These are phyloP conservation scores for Forbesichthys agassizii DNA, from an alignment of 2,113 vertebrate species.

Conservation along the genomic window DNA sequence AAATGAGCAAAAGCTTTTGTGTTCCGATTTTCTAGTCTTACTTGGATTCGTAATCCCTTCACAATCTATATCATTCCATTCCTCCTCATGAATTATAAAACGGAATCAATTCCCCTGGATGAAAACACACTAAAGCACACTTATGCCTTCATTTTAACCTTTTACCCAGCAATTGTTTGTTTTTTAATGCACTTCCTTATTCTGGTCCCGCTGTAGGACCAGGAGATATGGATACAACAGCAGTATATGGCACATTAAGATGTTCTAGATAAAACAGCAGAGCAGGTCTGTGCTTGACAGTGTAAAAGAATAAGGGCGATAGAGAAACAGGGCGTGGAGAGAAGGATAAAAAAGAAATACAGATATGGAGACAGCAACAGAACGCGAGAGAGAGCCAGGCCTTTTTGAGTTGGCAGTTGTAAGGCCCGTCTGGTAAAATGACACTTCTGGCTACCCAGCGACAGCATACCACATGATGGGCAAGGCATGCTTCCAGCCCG, in stretches of 20 bases:
- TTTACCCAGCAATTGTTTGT: slow-evolving; percentile 30
- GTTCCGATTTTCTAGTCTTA: slow-evolving; percentile 69
- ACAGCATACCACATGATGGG: slow-evolving; percentile 60
- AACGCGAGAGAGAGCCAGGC: slow-evolving; percentile 15
- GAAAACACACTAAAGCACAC: slow-evolving; percentile 62
- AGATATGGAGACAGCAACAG: slow-evolving; percentile 28
- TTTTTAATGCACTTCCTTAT: slow-evolving; percentile 2
- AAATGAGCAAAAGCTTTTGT: slow-evolving; percentile 66
- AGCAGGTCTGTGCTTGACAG: neutral
- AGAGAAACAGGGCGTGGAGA: neutral
- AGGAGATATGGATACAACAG: slow-evolving; percentile 26
- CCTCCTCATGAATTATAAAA: slow-evolving; percentile 69
- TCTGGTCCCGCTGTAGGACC: neutral
- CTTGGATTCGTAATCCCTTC: slow-evolving; percentile 63
- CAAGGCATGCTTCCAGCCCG: slow-evolving; percentile 56
- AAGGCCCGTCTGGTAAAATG: slow-evolving; percentile 52
- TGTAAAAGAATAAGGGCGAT: neutral
- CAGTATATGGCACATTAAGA: slow-evolving; percentile 5
- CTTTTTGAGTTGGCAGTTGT: slow-evolving; percentile 27
- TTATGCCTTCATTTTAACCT: slow-evolving; percentile 41
- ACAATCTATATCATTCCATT: slow-evolving; percentile 67
- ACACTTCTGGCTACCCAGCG: slow-evolving; percentile 48
- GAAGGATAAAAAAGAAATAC: neutral
- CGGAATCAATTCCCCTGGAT: slow-evolving; percentile 63
- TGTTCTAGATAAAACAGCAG: slow-evolving; percentile 28